A percentile compares a stretch with the other conserved stretches of the same genome.
Evolutionary conservation across 64 coral and sea anemone species (phyloP).

Genomic region (Montipora efflorescens): DNA sequence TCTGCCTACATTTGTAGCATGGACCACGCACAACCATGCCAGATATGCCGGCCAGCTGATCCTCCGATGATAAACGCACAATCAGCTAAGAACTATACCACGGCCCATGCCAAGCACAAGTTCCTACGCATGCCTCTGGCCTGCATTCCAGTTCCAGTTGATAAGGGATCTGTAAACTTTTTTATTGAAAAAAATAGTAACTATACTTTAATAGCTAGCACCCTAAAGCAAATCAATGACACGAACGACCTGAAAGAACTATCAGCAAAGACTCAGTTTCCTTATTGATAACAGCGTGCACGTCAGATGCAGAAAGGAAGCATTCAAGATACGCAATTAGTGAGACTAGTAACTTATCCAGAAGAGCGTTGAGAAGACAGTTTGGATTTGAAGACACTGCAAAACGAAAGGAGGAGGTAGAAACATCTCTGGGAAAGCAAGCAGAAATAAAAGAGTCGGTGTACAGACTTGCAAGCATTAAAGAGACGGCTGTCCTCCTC

Average conservation of each 20-base stretch:
- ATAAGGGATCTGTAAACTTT: conserved; percentile 33
- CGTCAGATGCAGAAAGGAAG: conserved; percentile 21
- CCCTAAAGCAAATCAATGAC: conserved; percentile 20
- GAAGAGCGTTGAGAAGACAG: conserved; percentile 14
- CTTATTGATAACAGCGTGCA: conserved; percentile 4
- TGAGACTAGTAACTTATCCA: conserved; percentile 32
- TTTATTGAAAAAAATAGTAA: conserved; percentile 27
- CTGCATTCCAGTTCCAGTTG: conserved; percentile 13
- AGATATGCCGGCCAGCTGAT: conserved; percentile 17
- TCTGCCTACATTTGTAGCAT: conserved; percentile 36
- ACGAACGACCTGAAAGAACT: conserved; percentile 27
- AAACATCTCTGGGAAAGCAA: conserved; percentile 5
- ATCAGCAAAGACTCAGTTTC: conserved; percentile 26
- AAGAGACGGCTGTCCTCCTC: conserved; percentile 31
- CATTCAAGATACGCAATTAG: conserved; percentile 27
- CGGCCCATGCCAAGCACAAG: conserved; percentile 22
- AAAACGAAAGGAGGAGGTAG: conserved; percentile 18
- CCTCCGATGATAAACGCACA: conserved; percentile 6
- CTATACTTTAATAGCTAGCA: conserved; percentile 32
- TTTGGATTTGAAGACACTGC: conserved; percentile 31
- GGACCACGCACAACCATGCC: conserved; percentile 26
- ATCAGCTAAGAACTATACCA: conserved; percentile 27
- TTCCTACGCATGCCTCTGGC: conserved; percentile 20
- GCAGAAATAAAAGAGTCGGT: conserved; percentile 17
- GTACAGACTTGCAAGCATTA: conserved; percentile 4